Evolutionary conservation across 2,888 invertebrate species (phyloP).

Genomic region (Acanthococcus lagerstroemiae): DNA sequence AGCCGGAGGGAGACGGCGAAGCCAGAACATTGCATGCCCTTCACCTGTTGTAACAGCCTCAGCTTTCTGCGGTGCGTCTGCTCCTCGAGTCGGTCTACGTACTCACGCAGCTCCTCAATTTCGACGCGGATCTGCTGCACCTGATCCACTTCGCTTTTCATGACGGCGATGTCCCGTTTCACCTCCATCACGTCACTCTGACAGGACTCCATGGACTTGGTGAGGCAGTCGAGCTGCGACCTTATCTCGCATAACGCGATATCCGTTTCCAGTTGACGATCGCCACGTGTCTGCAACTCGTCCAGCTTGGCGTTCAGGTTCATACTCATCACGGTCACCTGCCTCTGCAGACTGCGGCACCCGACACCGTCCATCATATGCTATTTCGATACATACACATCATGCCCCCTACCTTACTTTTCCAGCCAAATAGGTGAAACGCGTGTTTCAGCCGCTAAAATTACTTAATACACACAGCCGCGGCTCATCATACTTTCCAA

Average conservation of each 20-base stretch:
- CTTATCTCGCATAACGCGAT: slow-evolving; percentile 89
- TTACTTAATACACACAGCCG: not conserved
- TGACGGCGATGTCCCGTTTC: slow-evolving; percentile 89
- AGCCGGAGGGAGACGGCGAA: not conserved
- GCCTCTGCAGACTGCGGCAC: slow-evolving; percentile 77
- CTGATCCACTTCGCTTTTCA: slow-evolving; percentile 86
- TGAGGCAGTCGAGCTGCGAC: slow-evolving; percentile 82
- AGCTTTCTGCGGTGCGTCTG: slow-evolving; percentile 82
- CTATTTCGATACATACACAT: slow-evolving; percentile 24
- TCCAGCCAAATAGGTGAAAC: not conserved
- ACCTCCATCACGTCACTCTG: slow-evolving; percentile 85
- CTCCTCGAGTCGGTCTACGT: slow-evolving; percentile 84
- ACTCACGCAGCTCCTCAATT: slow-evolving; percentile 83
- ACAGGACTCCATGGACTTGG: slow-evolving; percentile 88
- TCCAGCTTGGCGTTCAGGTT: slow-evolving; percentile 89
- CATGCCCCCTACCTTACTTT: slow-evolving; percentile 26
- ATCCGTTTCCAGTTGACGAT: slow-evolving; percentile 80
- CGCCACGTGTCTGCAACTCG: slow-evolving; percentile 77
- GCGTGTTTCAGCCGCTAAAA: too few species aligned
- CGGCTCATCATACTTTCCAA: too few species aligned
- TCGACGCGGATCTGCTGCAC: slow-evolving; percentile 92
- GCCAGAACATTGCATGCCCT: not conserved
- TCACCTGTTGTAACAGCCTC: slow-evolving; percentile 81
- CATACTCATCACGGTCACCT: slow-evolving; percentile 96
- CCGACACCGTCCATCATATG: slow-evolving; percentile 29